These are phyloP conservation scores for Dromiciops gliroides DNA, from an alignment of 2,113 vertebrate genomes.

Conservation along the genomic window DNA sequence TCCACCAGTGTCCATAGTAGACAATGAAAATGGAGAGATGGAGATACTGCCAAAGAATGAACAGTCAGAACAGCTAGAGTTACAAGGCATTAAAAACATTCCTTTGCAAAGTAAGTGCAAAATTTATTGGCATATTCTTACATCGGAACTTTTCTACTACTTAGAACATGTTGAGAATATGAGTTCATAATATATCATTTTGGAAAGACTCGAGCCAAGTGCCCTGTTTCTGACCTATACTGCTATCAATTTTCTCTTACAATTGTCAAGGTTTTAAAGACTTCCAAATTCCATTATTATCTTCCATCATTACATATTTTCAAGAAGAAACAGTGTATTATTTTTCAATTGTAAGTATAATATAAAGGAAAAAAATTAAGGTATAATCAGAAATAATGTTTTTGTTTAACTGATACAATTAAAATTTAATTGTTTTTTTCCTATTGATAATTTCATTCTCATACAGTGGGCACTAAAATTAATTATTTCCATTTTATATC, in stretches of 20 bases:
- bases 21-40: conserved; percentile 65
- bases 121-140: conserved; percentile 50
- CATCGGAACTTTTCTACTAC: conserved; percentile 26
- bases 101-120: conserved; percentile 59
- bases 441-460: neutral
- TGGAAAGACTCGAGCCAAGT: conserved; percentile 43
- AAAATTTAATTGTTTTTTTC: neutral
- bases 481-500: conserved; percentile 34
- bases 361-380: conserved; percentile 12
- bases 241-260: conserved; percentile 20
- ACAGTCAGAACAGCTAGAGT: conserved; percentile 19
- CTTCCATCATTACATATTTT: conserved; percentile 22
- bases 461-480: neutral
- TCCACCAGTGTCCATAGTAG: conserved; percentile 10
- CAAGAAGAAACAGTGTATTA: conserved; percentile 9
- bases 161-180: conserved; percentile 16
- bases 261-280: conserved; percentile 54
- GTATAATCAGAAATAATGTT: neutral
- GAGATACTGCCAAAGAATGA: neutral
- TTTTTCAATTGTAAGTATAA: conserved; percentile 38
- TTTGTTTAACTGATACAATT: neutral
- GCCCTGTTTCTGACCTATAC: conserved; percentile 15
- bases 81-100: conserved; percentile 32
- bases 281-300: neutral
- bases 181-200: conserved; percentile 53